These are phyloP conservation scores for Glossosoma conforme DNA, from an alignment of 1,140 invertebrate genomes.

Conservation along the genomic window DNA sequence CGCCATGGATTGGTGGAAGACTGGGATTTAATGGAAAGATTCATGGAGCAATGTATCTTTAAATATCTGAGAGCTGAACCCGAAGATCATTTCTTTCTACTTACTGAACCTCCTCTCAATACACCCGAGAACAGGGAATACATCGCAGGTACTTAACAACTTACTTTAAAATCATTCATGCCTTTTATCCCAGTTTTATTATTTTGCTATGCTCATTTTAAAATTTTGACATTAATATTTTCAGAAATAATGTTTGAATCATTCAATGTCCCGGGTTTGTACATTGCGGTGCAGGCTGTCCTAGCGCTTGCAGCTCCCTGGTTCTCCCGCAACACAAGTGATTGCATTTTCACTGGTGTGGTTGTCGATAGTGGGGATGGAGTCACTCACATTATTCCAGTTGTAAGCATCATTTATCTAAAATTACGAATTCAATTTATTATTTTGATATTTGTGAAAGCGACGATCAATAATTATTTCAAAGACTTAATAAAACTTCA, in stretches of 20 bases:
- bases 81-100: slow-evolving; percentile 97
- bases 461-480: background rate
- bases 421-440: background rate
- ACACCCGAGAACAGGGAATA: slow-evolving; percentile 99
- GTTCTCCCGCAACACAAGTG: slow-evolving; percentile 82
- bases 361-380: slow-evolving; percentile 99
- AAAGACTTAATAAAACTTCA: background rate
- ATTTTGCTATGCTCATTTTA: background rate
- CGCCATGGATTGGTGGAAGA: slow-evolving; percentile 98
- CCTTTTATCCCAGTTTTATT: background rate
- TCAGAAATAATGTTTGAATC: slow-evolving; percentile 99
- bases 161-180: background rate
- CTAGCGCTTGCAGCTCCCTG: slow-evolving; percentile 96
- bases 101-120: slow-evolving; percentile 99
- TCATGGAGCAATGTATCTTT: slow-evolving; percentile 98
- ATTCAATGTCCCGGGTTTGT: slow-evolving; percentile 98
- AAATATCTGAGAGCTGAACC: slow-evolving; percentile 98
- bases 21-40: slow-evolving; percentile 99
- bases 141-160: slow-evolving; percentile 73
- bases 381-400: slow-evolving; percentile 99
- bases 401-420: slow-evolving; percentile 61
- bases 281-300: slow-evolving; percentile 98
- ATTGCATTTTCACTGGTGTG: slow-evolving; percentile 92
- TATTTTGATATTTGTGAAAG: background rate
- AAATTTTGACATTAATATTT: slow-evolving; percentile 5